A percentile compares a stretch with the other conserved stretches of the same genome.
phyloP scores from a whole-genome alignment of 2,113 vertebrate genomes.

The Thalassoma bifasciatum region DNA sequence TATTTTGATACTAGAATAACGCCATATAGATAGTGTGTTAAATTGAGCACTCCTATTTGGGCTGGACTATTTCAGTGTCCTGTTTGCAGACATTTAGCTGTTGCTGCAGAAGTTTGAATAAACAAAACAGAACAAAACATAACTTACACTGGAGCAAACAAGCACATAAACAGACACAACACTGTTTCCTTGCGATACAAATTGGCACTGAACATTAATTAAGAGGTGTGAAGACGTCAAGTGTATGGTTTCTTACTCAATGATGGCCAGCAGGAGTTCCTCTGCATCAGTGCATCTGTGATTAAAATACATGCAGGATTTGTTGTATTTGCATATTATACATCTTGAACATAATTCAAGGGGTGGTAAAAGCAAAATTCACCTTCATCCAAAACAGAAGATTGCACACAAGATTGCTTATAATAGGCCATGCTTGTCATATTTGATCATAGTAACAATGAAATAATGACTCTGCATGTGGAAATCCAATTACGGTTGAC shows the following conservation, averaged over 20 bases:
- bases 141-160: no score
- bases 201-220: not conserved
- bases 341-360: not conserved
- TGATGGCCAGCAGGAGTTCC: not conserved
- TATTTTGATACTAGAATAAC: no score
- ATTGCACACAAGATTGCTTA: not conserved
- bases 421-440: not conserved
- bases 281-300: not conserved
- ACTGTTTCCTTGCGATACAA: not conserved
- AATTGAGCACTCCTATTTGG: no score
- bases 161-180: not conserved
- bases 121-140: no score
- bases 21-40: no score
- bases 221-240: not conserved
- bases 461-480: constrained; percentile 28
- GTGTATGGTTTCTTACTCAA: not conserved
- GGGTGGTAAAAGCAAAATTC: not conserved
- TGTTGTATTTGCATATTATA: not conserved
- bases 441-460: constrained; percentile 27
- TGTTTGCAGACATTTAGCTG: no score
- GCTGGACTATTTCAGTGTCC: no score
- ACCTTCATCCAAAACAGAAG: not conserved
- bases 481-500: constrained; percentile 46
- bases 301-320: not conserved
- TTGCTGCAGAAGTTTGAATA: no score